A percentile compares a stretch with the other conserved stretches of the same genome.
These are phyloP conservation scores for Pantherophis guttatus DNA, from an alignment of 2,113 vertebrate species.

Conservation along the genomic window DNA sequence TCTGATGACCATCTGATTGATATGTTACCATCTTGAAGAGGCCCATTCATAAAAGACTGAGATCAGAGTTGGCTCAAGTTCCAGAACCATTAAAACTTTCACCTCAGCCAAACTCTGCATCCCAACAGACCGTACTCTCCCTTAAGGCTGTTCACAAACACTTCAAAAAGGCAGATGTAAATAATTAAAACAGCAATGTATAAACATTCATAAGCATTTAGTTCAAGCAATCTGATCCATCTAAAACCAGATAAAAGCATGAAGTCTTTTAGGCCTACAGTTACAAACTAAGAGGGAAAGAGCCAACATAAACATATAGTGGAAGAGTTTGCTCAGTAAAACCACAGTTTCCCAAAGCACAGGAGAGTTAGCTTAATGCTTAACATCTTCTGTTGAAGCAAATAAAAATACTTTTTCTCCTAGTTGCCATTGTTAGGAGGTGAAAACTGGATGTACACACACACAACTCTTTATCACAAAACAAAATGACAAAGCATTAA, in stretches of 20 bases:
- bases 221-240: not conserved
- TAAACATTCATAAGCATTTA: not conserved
- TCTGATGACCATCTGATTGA: not conserved
- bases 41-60: not conserved
- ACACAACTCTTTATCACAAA: not conserved
- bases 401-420: not conserved
- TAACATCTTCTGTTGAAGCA: not conserved
- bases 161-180: not conserved
- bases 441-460: not conserved
- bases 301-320: not conserved
- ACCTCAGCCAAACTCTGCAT: constrained; percentile 1
- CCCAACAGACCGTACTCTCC: not conserved
- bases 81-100: not conserved
- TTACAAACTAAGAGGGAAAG: not conserved
- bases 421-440: not conserved
- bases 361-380: not conserved
- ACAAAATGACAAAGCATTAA: not conserved
- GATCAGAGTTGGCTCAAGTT: not conserved
- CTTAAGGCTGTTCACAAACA: not conserved
- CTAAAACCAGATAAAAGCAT: not conserved
- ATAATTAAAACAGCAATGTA: not conserved
- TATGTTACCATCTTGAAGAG: not conserved
- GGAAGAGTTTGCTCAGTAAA: not conserved
- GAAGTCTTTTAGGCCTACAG: not conserved
- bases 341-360: not conserved